These are phyloP conservation scores for Flexamia atlantica DNA, from an alignment of 2,888 invertebrate genomes.

Conservation along the genomic window DNA sequence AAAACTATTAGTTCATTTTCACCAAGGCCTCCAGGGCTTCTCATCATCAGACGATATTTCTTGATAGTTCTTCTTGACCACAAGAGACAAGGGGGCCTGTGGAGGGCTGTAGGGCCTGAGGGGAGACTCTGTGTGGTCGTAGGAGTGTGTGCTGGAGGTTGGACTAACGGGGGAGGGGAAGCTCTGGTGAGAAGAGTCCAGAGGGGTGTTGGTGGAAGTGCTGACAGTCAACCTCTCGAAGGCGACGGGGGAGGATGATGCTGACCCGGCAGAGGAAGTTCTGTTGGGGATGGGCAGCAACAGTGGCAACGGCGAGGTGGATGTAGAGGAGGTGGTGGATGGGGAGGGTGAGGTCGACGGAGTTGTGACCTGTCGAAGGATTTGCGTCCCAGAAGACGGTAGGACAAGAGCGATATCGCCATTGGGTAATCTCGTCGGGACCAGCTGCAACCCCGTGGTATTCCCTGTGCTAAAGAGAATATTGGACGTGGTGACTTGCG, in stretches of 20 bases:
- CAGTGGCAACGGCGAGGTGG: conserved; percentile 79
- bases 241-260: conserved; percentile 76
- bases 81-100: conserved; percentile 54
- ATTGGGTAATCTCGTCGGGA: conserved; percentile 89
- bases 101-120: conserved; percentile 58
- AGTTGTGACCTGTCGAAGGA: conserved; percentile 73
- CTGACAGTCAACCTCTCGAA: conserved; percentile 69
- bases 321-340: conserved; percentile 74
- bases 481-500: conserved; percentile 73
- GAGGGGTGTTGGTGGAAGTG: conserved; percentile 73
- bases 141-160: conserved; percentile 48
- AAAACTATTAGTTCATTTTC: neutral
- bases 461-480: conserved; percentile 83
- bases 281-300: conserved; percentile 87
- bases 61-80: conserved; percentile 51
- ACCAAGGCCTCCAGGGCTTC: conserved; percentile 92
- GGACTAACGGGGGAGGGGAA: conserved; percentile 56
- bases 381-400: conserved; percentile 74
- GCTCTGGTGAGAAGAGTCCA: conserved; percentile 66
- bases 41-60: conserved; percentile 78
- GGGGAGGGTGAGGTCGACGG: conserved; percentile 72
- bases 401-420: conserved; percentile 90
- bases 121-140: conserved; percentile 42
- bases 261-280: conserved; percentile 84
- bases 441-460: conserved; percentile 85